Conservation (phyloP, 2,113 vertebrate species). For the Cyprinus carpio region DNA sequence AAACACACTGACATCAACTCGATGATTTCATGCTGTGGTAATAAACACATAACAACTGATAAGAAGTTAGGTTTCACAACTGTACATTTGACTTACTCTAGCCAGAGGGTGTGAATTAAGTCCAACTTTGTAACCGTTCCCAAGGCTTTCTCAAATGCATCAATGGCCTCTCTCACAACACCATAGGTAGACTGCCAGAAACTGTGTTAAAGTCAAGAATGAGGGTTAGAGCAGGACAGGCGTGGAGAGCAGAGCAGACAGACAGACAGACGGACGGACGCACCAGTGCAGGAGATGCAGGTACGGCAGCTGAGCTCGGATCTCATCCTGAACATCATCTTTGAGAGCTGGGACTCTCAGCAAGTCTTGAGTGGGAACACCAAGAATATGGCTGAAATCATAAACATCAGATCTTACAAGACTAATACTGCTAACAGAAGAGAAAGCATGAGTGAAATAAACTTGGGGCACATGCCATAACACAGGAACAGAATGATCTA, state of each 20-base stretch:
- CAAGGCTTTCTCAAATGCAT: slow-evolving; percentile 90
- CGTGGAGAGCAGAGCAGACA: neutral
- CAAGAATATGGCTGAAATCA: slow-evolving; percentile 81
- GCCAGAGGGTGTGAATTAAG: slow-evolving; percentile 89
- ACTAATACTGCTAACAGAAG: too few relatives aligned
- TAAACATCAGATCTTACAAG: neutral
- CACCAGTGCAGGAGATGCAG: slow-evolving; percentile 93
- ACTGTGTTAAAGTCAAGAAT: slow-evolving; percentile 67
- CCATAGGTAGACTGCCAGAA: slow-evolving; percentile 87
- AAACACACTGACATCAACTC: too few relatives aligned
- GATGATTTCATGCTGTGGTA: too few relatives aligned
- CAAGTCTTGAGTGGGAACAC: slow-evolving; percentile 81
- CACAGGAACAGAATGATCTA: neutral
- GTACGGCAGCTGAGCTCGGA: slow-evolving; percentile 81
- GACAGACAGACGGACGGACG: neutral
- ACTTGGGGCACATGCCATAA: neutral
- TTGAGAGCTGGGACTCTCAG: slow-evolving; percentile 77
- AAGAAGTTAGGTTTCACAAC: neutral
- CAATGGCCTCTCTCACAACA: slow-evolving; percentile 77
- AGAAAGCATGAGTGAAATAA: neutral
- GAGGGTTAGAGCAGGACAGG: neutral
- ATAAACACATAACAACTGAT: neutral
- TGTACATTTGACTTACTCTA: slow-evolving; percentile 84
- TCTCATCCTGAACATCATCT: slow-evolving; percentile 78
- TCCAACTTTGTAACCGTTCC: slow-evolving; percentile 83